These are phyloP conservation scores for Pteria penguin DNA, from an alignment of 2,888 invertebrate species.

Conservation along the genomic window DNA sequence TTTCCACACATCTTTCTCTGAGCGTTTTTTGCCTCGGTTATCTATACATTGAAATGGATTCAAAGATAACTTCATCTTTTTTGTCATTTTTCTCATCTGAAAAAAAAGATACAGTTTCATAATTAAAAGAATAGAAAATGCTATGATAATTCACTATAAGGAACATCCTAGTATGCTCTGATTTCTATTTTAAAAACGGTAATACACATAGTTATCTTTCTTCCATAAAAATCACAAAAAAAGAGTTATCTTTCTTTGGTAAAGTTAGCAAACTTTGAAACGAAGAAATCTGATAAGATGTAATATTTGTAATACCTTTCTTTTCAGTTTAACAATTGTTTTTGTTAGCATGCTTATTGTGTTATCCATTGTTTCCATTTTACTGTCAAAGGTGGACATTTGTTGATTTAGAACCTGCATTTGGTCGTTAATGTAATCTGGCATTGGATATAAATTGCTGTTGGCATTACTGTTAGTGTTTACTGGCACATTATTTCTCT, in stretches of 20 bases:
- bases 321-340: conserved; percentile 82
- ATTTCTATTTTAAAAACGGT: no score
- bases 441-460: conserved; percentile 2
- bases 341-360: conserved; percentile 82
- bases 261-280: no score
- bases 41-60: conserved; percentile 52
- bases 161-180: no score
- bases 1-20: conserved; percentile 65
- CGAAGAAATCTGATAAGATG: no score
- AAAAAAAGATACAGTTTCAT: no score
- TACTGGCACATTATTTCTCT: conserved; percentile 50
- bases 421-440: conserved; percentile 32
- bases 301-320: conserved; percentile 78
- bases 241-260: no score
- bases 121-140: no score
- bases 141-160: no score
- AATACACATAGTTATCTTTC: no score
- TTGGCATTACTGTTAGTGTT: neutral
- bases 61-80: conserved; percentile 47
- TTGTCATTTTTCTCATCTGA: conserved; percentile 65
- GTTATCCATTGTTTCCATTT: conserved; percentile 82
- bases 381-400: conserved; percentile 71
- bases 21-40: conserved; percentile 51
- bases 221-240: no score
- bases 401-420: conserved; percentile 55